phyloP scores from a whole-genome alignment of 2,797 vertebrate species.

The Sebastes hubbsi region DNA sequence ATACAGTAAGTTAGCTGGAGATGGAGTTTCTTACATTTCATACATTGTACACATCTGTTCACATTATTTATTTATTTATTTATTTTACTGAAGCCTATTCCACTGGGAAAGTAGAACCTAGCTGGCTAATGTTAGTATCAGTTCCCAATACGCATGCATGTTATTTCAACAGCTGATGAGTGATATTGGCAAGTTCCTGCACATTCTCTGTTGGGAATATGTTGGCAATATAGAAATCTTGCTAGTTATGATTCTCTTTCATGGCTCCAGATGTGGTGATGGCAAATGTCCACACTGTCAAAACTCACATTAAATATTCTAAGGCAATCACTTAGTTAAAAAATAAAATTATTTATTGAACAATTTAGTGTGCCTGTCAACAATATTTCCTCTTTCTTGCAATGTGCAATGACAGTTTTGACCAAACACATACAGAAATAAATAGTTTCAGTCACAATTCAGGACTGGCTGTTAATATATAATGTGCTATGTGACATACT shows the following conservation, averaged over 20 bases:
- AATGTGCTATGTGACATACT: not conserved
- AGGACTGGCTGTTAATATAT: not conserved
- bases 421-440: not conserved
- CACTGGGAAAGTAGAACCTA: not conserved
- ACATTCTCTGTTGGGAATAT: not conserved
- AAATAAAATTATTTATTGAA: not conserved
- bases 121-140: not conserved
- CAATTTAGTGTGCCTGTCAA: not conserved
- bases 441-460: not conserved
- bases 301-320: not conserved
- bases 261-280: not conserved
- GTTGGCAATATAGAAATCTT: not conserved
- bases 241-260: not conserved
- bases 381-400: too few relatives aligned
- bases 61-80: not conserved
- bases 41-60: not conserved
- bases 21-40: not conserved
- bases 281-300: not conserved
- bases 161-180: not conserved
- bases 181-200: not conserved
- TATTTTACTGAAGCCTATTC: not conserved
- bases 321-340: not conserved
- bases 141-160: not conserved
- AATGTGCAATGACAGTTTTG: not conserved
- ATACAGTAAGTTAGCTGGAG: not conserved